A percentile compares a stretch with the other conserved stretches of the same genome.
Evolutionary conservation across 1,140 invertebrate species (phyloP).

Genomic region (Anthonomus grandis): DNA sequence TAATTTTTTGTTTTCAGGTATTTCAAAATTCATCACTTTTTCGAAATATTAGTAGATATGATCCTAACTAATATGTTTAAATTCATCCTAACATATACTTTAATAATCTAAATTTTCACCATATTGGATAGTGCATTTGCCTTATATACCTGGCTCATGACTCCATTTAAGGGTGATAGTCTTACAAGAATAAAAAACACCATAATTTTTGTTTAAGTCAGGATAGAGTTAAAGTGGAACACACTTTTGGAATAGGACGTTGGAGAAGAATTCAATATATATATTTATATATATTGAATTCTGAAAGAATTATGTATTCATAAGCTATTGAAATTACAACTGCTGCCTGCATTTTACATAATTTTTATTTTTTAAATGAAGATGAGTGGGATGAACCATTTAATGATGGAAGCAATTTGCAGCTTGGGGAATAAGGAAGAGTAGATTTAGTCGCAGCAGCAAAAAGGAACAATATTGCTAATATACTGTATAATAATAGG

Average conservation of each 20-base stretch:
- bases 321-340: not conserved
- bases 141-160: not conserved
- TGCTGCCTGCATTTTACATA: not conserved
- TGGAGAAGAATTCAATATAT: not conserved
- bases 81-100: too few species aligned
- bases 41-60: not conserved
- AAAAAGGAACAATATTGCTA: too few species aligned
- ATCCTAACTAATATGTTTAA: not conserved
- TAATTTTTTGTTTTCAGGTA: not conserved
- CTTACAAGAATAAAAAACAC: not conserved
- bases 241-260: not conserved
- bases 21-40: not conserved
- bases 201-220: not conserved
- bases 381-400: conserved; percentile 1
- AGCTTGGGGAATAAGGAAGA: too few species aligned
- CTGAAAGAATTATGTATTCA: too few species aligned
- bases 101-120: not conserved
- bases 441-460: too few species aligned
- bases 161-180: not conserved
- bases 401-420: too few species aligned
- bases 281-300: not conserved
- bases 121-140: conserved; percentile 2
- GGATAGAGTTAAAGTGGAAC: not conserved
- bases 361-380: not conserved
- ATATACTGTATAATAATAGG: too few species aligned